These are phyloP conservation scores for Luperina nickerlii DNA, from an alignment of 2,888 invertebrate species.

Conservation along the genomic window DNA sequence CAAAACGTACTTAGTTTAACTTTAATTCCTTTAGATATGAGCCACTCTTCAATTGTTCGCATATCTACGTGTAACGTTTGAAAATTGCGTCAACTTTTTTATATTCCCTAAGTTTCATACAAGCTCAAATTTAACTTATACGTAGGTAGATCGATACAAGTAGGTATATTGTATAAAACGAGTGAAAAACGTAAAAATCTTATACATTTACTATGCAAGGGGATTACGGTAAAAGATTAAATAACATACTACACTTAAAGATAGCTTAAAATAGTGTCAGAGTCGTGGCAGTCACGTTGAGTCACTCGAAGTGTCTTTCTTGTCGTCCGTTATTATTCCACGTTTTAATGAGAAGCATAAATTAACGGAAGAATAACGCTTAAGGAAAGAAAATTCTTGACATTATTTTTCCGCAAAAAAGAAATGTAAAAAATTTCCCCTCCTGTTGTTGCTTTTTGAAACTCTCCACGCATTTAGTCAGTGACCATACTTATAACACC, in stretches of 20 bases:
- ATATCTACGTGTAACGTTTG: conserved; percentile 72
- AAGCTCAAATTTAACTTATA: conserved; percentile 90
- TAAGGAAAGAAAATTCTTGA: conserved; percentile 50
- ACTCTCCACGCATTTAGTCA: conserved; percentile 48
- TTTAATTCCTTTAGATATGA: conserved; percentile 68
- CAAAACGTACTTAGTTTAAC: conserved; percentile 67
- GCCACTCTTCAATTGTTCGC: conserved; percentile 73
- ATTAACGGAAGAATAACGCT: conserved; percentile 49
- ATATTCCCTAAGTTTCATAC: conserved; percentile 81
- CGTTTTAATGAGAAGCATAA: conserved; percentile 64
- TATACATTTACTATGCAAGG: conserved; percentile 86
- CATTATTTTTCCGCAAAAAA: conserved; percentile 48
- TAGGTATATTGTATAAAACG: conserved; percentile 90
- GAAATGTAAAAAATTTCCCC: conserved; percentile 41
- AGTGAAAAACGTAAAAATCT: conserved; percentile 90
- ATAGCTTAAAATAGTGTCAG: conserved; percentile 88
- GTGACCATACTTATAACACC: conserved; percentile 47
- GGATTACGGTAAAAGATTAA: conserved; percentile 87
- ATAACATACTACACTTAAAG: conserved; percentile 88
- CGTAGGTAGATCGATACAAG: conserved; percentile 84
- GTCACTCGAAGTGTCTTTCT: conserved; percentile 48
- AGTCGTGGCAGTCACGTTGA: conserved; percentile 72
- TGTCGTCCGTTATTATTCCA: conserved; percentile 54
- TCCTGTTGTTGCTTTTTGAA: conserved; percentile 34
- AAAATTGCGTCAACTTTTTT: conserved; percentile 73